These are phyloP conservation scores for Muricea muricata DNA, from an alignment of 92 coral and sea anemone genomes.

Conservation along the genomic window DNA sequence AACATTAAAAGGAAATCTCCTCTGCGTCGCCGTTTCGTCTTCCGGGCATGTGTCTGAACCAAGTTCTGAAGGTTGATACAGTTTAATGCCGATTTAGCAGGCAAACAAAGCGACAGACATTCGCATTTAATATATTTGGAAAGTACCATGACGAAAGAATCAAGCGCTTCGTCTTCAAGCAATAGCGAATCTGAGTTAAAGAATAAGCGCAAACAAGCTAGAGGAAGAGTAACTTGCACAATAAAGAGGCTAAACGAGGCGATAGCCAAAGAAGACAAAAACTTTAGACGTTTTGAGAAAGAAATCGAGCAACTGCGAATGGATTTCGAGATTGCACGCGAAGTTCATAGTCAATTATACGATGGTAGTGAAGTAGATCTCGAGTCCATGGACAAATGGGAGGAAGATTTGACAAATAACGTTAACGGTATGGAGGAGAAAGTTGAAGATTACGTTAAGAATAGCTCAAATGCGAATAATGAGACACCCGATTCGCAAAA, in stretches of 20 bases:
- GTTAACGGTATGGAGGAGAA: conserved; percentile 43
- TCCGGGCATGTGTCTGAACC: too few species aligned
- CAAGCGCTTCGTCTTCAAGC: too few species aligned
- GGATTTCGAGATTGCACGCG: too few species aligned
- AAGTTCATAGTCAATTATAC: too few species aligned
- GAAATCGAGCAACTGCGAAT: too few species aligned
- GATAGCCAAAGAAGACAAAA: conserved; percentile 1
- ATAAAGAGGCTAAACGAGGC: conserved; percentile 41
- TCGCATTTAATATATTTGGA: not conserved
- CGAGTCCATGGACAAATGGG: too few species aligned
- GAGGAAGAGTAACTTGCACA: conserved; percentile 41
- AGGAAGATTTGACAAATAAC: conserved; percentile 33
- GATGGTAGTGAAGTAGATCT: too few species aligned
- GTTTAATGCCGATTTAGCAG: conserved; percentile 37
- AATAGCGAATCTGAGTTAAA: not conserved
- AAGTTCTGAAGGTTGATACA: conserved; percentile 24
- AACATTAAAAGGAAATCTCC: too few species aligned
- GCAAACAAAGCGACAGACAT: conserved; percentile 39
- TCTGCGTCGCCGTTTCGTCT: too few species aligned
- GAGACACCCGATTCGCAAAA: conserved; percentile 21
- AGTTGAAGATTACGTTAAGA: not conserved
- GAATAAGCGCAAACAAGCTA: conserved; percentile 28
- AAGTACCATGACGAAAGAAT: too few species aligned
- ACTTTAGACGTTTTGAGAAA: conserved; percentile 18
- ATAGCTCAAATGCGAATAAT: conserved; percentile 9